Conservation (phyloP, 1,140 invertebrate species). For the Bombus superbus region DNA sequence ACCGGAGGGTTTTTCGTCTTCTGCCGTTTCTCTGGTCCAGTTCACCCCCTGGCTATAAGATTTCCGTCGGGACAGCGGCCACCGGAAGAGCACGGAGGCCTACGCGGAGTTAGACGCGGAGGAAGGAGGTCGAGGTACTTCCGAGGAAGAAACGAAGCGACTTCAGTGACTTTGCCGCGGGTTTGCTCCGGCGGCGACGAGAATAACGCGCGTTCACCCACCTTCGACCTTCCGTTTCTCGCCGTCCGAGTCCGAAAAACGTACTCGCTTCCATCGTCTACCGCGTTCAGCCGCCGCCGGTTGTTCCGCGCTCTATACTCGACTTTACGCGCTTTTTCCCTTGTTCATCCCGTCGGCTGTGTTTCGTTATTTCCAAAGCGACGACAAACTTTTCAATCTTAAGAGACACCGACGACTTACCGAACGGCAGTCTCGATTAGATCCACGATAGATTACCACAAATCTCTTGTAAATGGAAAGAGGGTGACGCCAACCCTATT, state of each 20-base stretch:
- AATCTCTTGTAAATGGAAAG: constrained; percentile 14
- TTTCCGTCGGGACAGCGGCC: constrained; percentile 47
- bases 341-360: neutral
- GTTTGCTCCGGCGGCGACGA: constrained; percentile 56
- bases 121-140: neutral
- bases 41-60: constrained; percentile 26
- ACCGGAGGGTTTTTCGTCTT: neutral
- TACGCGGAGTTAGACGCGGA: neutral
- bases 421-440: neutral
- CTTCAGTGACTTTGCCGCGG: constrained; percentile 51
- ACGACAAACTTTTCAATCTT: neutral
- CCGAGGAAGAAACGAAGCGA: constrained; percentile 11
- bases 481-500: neutral
- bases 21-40: constrained; percentile 2
- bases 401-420: neutral
- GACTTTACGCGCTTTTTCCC: neutral
- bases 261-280: constrained; percentile 6
- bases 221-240: constrained; percentile 27
- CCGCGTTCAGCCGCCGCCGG: neutral
- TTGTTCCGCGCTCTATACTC: constrained; percentile 46
- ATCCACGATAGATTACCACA: neutral
- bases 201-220: constrained; percentile 59
- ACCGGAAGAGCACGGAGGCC: constrained; percentile 12
- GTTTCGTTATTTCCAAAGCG: neutral
- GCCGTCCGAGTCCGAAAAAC: constrained; percentile 41